A percentile compares a stretch with the other conserved stretches of the same genome.
Evolutionary conservation across 1,140 invertebrate genomes (phyloP).

Genomic region (Ostrea edulis): DNA sequence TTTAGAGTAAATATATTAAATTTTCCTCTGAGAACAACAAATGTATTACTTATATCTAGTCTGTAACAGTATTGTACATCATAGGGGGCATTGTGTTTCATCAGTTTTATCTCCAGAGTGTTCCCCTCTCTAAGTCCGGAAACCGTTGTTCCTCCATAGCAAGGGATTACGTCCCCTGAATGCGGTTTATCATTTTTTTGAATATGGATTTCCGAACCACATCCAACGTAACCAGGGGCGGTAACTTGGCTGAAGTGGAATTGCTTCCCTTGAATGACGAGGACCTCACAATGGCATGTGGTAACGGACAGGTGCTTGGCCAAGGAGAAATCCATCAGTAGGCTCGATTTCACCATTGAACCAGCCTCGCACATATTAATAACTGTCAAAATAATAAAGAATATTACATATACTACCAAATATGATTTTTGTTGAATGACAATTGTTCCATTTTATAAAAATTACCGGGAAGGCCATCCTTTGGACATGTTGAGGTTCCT

Average conservation of each 20-base stretch:
- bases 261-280: slow-evolving; percentile 36
- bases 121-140: slow-evolving; percentile 32
- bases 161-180: slow-evolving; percentile 16
- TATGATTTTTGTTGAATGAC: neutral
- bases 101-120: slow-evolving; percentile 39
- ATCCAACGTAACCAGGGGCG: slow-evolving; percentile 40
- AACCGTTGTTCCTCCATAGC: slow-evolving; percentile 41
- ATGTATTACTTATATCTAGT: slow-evolving; percentile 43
- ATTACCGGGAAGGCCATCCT: neutral
- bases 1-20: too few relatives aligned
- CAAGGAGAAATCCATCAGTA: slow-evolving; percentile 48
- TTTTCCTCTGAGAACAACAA: too few relatives aligned
- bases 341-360: neutral
- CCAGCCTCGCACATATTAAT: slow-evolving; percentile 45
- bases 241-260: slow-evolving; percentile 43
- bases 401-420: neutral
- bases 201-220: slow-evolving; percentile 48
- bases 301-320: neutral
- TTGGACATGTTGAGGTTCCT: neutral
- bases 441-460: neutral
- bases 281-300: slow-evolving; percentile 35
- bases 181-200: slow-evolving; percentile 13
- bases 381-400: slow-evolving; percentile 39
- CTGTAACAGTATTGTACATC: slow-evolving; percentile 49
- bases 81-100: slow-evolving; percentile 3